Evolutionary conservation across 2,797 vertebrate genomes (phyloP), one percentile per base, ranked within the genome.

Genomic region (Gymnodraco acuticeps): DNA sequence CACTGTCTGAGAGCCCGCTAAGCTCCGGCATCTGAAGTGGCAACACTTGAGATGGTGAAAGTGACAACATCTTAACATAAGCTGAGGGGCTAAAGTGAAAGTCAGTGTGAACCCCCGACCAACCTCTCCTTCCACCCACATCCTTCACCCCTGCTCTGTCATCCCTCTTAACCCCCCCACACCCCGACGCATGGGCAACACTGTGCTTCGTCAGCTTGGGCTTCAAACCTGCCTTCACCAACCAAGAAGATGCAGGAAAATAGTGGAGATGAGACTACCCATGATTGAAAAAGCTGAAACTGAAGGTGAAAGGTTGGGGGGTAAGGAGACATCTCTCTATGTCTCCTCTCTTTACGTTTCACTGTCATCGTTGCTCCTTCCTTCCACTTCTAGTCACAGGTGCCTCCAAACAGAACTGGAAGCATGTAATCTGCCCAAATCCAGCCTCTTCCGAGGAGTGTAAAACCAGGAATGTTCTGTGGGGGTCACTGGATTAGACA

Each of bases 21-120:
- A 95, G 93, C 95, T 94, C 89, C 87, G 83, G 88, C 87, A 84
- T 93, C 89, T 95, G 92, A 94, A 95, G 94, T 94, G 94, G 92
- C 91, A 92, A 93, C 93, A 93, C 93, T 94, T 93, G 92, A 95
- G 93, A 95, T 93, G 90, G 90, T 93, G 93, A 93, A 93, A 94
- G 93, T 95, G 94, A 94, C 94, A 94, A 93, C 93, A 94, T 94
- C 92, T 95, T 94, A 94, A 91, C 93, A 94, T 93, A 94, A 94
- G 92, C 89, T 90, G 90, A 88, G 83, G 85, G 82, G 88, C 78
- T 87, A 89, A 91, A 91, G 90, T 89, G 85, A 92, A 91, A 92
- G 92, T 89, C 90, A 88, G 83, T 62, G 80, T 66, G 38, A 86
- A 83, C 75, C 87, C 85, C 88, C 81, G 81, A 86, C 84, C 76